These are phyloP conservation scores for Misgurnus mizolepis DNA, from an alignment of 2,113 vertebrate species.

Conservation along the genomic window DNA sequence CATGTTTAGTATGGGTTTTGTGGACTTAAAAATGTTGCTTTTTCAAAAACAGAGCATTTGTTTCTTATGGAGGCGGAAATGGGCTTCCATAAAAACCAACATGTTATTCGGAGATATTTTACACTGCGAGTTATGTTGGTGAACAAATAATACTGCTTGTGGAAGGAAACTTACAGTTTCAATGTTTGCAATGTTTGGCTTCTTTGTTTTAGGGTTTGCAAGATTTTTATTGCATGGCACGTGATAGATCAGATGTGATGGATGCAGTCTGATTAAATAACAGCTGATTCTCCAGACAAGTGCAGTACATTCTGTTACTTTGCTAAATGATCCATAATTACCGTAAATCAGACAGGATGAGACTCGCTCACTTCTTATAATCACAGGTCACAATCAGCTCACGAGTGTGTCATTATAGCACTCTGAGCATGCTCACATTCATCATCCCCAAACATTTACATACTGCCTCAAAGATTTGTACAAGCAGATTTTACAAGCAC, in stretches of 20 bases:
- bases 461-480: neutral
- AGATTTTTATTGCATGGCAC: neutral
- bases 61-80: too few relatives aligned
- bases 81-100: too few relatives aligned
- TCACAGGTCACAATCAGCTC: constrained; percentile 41
- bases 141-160: too few relatives aligned
- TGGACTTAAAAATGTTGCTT: too few relatives aligned
- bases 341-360: constrained; percentile 38
- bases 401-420: constrained; percentile 36
- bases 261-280: constrained; percentile 2
- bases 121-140: too few relatives aligned
- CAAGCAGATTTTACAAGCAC: neutral
- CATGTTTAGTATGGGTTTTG: too few relatives aligned
- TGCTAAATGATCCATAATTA: constrained; percentile 27
- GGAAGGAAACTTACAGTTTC: neutral
- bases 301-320: constrained; percentile 34
- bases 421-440: constrained; percentile 2
- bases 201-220: neutral
- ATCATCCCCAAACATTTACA: constrained; percentile 7
- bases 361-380: constrained; percentile 33
- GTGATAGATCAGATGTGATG: neutral
- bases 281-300: constrained; percentile 30
- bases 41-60: too few relatives aligned
- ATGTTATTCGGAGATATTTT: too few relatives aligned
- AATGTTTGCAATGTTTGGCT: neutral